Evolutionary conservation across 2,888 invertebrate species (phyloP).

Genomic region (Dastarcus helophoroides): DNA sequence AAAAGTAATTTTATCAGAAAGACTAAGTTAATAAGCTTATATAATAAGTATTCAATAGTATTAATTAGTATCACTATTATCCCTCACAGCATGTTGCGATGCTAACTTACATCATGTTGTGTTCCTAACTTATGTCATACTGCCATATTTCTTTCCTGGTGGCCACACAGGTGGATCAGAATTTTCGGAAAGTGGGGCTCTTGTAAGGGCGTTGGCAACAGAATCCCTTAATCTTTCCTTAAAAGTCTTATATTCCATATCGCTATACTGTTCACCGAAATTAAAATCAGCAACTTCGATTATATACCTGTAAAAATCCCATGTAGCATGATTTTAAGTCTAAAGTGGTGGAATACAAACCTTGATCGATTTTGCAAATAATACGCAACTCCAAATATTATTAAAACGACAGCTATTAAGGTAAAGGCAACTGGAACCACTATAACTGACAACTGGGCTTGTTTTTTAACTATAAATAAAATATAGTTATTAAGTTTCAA

Average conservation of each 20-base stretch:
- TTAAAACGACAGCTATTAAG: slow-evolving; percentile 66
- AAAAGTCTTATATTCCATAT: slow-evolving; percentile 81
- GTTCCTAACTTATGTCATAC: slow-evolving; percentile 44
- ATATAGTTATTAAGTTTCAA: too few relatives aligned
- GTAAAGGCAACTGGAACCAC: slow-evolving; percentile 78
- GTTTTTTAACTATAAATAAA: slow-evolving; percentile 52
- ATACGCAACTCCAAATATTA: slow-evolving; percentile 80
- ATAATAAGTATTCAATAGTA: too few relatives aligned
- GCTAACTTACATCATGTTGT: background rate
- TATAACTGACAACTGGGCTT: slow-evolving; percentile 77
- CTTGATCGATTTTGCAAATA: slow-evolving; percentile 72
- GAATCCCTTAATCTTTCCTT: slow-evolving; percentile 70
- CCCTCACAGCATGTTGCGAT: too few relatives aligned
- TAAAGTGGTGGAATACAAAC: slow-evolving; percentile 37
- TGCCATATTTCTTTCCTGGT: slow-evolving; percentile 43
- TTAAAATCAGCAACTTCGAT: slow-evolving; percentile 88
- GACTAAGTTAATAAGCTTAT: too few relatives aligned
- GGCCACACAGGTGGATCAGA: slow-evolving; percentile 34
- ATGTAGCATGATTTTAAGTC: too few relatives aligned
- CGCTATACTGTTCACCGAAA: slow-evolving; percentile 68
- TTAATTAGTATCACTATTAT: too few relatives aligned
- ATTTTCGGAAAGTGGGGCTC: slow-evolving; percentile 26
- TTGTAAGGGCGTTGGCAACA: slow-evolving; percentile 48
- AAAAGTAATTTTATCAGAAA: too few relatives aligned
- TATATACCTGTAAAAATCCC: slow-evolving; percentile 46